Evolutionary conservation across 1,140 invertebrate species (phyloP).

Genomic region (Drosophila littoralis): DNA sequence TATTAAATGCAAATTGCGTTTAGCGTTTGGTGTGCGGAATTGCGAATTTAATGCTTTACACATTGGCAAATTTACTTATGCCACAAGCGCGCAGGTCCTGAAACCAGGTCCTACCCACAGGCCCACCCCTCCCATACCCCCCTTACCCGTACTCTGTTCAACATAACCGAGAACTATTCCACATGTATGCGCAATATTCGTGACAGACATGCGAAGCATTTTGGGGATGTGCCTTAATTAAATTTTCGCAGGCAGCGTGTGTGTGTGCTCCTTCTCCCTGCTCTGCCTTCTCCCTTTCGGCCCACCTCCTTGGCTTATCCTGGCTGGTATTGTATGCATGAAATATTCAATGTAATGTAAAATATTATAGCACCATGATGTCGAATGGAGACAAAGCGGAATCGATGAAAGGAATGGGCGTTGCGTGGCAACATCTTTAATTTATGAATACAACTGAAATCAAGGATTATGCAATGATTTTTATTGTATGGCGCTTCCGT

Average conservation of each 20-base stretch:
- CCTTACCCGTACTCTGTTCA: background rate
- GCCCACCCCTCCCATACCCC: background rate
- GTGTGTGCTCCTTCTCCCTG: background rate
- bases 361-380: conserved; percentile 48
- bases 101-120: background rate
- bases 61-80: conserved; percentile 20
- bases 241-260: conserved; percentile 31
- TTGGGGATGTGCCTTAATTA: conserved; percentile 51
- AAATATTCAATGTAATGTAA: conserved; percentile 49
- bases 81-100: conserved; percentile 16
- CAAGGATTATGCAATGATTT: conserved; percentile 9
- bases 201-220: conserved; percentile 36
- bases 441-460: conserved; percentile 31
- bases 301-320: conserved; percentile 4
- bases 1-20: conserved; percentile 26
- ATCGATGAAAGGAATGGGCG: background rate
- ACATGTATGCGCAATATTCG: conserved; percentile 30
- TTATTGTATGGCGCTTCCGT: background rate
- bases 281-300: background rate
- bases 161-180: background rate
- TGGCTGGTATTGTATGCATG: conserved; percentile 1
- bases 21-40: background rate
- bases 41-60: conserved; percentile 11
- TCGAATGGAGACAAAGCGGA: conserved; percentile 12
- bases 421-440: conserved; percentile 20